phyloP scores from a whole-genome alignment of 2,797 vertebrate genomes.

The Malurus leucopterus region DNA sequence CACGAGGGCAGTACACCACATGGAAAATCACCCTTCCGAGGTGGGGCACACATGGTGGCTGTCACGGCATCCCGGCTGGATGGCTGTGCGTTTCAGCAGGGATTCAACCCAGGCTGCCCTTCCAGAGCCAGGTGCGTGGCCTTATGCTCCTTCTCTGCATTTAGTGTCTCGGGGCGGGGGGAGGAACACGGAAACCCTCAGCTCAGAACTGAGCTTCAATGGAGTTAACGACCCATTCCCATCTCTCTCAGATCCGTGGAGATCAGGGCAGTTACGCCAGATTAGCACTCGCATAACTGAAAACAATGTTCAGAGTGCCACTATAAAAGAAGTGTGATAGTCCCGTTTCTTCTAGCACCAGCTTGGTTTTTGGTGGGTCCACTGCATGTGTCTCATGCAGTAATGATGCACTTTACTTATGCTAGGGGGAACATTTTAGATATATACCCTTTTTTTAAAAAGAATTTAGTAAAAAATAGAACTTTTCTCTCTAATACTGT shows the following conservation, averaged over 20 bases:
- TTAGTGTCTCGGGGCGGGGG: not conserved
- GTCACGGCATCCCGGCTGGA: not conserved
- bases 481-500: conserved; percentile 61
- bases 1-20: not conserved
- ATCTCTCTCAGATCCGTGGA: not conserved
- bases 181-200: conserved; percentile 54
- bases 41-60: not conserved
- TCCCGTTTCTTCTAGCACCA: conserved; percentile 36
- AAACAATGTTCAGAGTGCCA: not conserved
- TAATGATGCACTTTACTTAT: conserved; percentile 23
- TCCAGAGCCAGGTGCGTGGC: not conserved
- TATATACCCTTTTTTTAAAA: conserved; percentile 27
- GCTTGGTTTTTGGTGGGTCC: conserved; percentile 23
- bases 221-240: conserved; percentile 46
- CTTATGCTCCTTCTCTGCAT: conserved; percentile 1
- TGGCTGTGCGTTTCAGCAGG: not conserved
- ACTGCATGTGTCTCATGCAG: conserved; percentile 13
- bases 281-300: not conserved
- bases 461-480: conserved; percentile 51
- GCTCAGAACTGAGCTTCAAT: conserved; percentile 59
- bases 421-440: conserved; percentile 42
- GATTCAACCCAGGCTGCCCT: not conserved
- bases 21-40: not conserved
- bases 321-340: not conserved
- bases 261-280: not conserved